phyloP scores from a whole-genome alignment of 2,888 invertebrate genomes.

The Eupithecia vulgata region DNA sequence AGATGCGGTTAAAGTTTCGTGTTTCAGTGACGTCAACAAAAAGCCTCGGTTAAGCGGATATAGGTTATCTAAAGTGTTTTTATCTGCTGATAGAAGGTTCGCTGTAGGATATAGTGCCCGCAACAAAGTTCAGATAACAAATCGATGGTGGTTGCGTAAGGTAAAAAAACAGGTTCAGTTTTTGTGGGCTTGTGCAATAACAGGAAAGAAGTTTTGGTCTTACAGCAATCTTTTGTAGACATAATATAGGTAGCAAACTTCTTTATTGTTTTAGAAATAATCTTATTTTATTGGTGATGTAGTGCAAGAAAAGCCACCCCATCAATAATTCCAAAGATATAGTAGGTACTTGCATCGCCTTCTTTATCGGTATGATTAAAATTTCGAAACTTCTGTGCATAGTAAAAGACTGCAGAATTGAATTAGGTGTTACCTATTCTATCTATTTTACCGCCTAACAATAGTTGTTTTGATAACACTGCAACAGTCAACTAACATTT shows the following conservation, averaged over 20 bases:
- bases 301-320: neutral
- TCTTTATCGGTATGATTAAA: neutral
- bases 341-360: neutral
- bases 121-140: conserved; percentile 57
- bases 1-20: conserved; percentile 47
- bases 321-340: neutral
- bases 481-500: conserved; percentile 60
- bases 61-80: conserved; percentile 65
- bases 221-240: neutral
- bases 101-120: conserved; percentile 56
- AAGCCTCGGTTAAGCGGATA: conserved; percentile 44
- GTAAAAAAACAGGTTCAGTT: conserved; percentile 13
- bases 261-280: neutral
- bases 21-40: conserved; percentile 57
- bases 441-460: conserved; percentile 28
- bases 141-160: conserved; percentile 33
- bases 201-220: neutral
- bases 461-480: conserved; percentile 44
- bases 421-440: conserved; percentile 37
- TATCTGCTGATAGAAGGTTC: conserved; percentile 64
- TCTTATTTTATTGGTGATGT: neutral
- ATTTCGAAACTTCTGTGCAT: neutral
- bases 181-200: conserved; percentile 14
- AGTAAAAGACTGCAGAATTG: neutral
- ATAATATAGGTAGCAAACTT: neutral